phyloP scores from a whole-genome alignment of 1,140 invertebrate genomes.

The Pseudomyrmex flavicornis region DNA sequence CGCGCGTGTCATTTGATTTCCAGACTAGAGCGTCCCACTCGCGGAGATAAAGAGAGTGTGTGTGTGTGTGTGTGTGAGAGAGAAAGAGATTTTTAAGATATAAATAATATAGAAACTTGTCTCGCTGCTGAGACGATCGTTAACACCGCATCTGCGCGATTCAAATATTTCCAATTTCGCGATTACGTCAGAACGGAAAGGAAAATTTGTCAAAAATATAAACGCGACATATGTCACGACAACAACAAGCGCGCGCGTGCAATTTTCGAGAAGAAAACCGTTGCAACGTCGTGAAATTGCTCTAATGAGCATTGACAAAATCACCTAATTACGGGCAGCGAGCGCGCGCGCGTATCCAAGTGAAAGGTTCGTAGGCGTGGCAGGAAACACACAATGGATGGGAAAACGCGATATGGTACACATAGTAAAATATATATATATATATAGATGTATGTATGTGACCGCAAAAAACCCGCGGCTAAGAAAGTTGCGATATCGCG shows the following conservation, averaged over 20 bases:
- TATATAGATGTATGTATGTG: not conserved
- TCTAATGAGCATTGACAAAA: conserved; percentile 65
- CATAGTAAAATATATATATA: conserved; percentile 56
- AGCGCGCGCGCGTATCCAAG: conserved; percentile 33
- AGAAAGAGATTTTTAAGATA: not conserved
- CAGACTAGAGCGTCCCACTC: not conserved
- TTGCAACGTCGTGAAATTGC: not conserved
- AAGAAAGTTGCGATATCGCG: conserved; percentile 65
- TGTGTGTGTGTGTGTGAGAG: not conserved
- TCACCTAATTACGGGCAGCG: conserved; percentile 64
- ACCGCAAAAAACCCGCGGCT: conserved; percentile 67
- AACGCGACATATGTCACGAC: not conserved
- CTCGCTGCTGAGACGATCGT: not conserved
- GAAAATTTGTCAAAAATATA: not conserved
- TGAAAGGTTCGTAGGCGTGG: conserved; percentile 71
- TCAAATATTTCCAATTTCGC: not conserved
- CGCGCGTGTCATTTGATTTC: conserved; percentile 13
- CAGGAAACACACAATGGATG: conserved; percentile 70
- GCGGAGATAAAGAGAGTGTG: not conserved
- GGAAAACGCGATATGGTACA: conserved; percentile 65
- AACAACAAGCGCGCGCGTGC: not conserved
- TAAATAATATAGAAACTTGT: not conserved
- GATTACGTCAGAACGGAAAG: not conserved
- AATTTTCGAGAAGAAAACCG: conserved; percentile 1
- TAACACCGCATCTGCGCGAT: not conserved